phyloP scores from a whole-genome alignment of 1,140 invertebrate genomes.

The Oppia nitens region DNA sequence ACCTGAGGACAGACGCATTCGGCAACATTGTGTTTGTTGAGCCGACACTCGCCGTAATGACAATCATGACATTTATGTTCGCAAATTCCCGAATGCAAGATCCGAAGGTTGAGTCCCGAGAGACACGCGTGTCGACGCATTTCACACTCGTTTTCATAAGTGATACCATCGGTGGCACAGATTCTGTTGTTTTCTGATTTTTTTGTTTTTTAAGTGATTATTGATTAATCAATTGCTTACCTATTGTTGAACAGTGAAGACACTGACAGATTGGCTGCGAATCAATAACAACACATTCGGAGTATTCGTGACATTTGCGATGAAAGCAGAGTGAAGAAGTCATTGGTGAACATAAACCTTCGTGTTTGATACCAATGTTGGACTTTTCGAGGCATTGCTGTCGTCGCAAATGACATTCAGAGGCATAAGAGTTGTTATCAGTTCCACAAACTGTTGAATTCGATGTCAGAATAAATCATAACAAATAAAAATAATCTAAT shows the following conservation, averaged over 20 bases:
- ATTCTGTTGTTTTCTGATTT: constrained; percentile 59
- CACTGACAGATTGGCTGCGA: constrained; percentile 62
- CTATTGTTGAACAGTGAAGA: constrained; percentile 43
- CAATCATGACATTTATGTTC: constrained; percentile 46
- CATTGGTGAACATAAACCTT: constrained; percentile 49
- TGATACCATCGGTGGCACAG: constrained; percentile 43
- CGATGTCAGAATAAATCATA: too few species aligned
- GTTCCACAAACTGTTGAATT: constrained; percentile 44
- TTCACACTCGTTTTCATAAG: constrained; percentile 50
- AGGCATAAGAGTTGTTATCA: constrained; percentile 48
- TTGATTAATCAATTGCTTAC: neutral
- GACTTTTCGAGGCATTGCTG: constrained; percentile 50
- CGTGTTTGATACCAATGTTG: constrained; percentile 50
- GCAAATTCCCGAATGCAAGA: constrained; percentile 58
- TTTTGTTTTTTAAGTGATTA: too few species aligned
- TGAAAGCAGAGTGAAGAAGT: neutral
- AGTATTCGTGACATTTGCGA: constrained; percentile 41
- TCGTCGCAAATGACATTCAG: constrained; percentile 44
- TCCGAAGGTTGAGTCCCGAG: constrained; percentile 42
- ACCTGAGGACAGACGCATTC: constrained; percentile 43
- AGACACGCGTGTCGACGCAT: constrained; percentile 49
- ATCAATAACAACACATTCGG: constrained; percentile 44
- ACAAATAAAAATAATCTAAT: too few species aligned
- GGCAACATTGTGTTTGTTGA: constrained; percentile 53
- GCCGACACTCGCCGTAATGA: constrained; percentile 47